Conservation (phyloP, 2,113 vertebrate species). For the Cyphomyrus plagiostoma region DNA sequence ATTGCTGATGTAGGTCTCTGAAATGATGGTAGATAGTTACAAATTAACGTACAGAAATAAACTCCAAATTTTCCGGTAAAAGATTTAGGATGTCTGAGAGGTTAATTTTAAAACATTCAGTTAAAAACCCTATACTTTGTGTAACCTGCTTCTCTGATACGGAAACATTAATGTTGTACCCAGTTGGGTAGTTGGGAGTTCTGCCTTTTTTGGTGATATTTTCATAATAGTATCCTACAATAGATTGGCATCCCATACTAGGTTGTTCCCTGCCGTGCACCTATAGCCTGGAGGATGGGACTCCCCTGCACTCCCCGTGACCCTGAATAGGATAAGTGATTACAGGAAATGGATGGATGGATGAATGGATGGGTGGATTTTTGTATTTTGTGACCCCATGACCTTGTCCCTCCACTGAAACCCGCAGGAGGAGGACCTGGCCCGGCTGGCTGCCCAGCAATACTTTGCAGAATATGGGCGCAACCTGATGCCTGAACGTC, state of each 20-base stretch:
- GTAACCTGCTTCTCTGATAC: not conserved
- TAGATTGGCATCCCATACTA: too few relatives aligned
- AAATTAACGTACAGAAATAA: not conserved
- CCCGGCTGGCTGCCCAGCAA: constrained; percentile 89
- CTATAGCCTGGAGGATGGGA: too few relatives aligned
- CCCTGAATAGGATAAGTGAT: too few relatives aligned
- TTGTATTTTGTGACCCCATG: not conserved
- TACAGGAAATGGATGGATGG: not conserved
- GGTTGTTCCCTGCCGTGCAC: too few relatives aligned
- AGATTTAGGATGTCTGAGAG: not conserved
- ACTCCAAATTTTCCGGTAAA: not conserved
- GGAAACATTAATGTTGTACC: not conserved
- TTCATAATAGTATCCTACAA: not conserved
- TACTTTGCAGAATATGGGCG: constrained; percentile 91
- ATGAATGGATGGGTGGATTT: not conserved
- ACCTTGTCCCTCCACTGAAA: not conserved
- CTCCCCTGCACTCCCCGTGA: too few relatives aligned
- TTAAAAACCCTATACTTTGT: not conserved
- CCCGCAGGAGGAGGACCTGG: constrained; percentile 85
- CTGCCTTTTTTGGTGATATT: not conserved
- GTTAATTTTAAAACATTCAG: not conserved
- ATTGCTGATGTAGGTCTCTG: not conserved
- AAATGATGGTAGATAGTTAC: not conserved
- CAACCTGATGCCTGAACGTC: constrained; percentile 81
- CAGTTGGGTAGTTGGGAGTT: not conserved